Conservation (phyloP, 2,888 invertebrate genomes). For the Lobophora halterata region DNA sequence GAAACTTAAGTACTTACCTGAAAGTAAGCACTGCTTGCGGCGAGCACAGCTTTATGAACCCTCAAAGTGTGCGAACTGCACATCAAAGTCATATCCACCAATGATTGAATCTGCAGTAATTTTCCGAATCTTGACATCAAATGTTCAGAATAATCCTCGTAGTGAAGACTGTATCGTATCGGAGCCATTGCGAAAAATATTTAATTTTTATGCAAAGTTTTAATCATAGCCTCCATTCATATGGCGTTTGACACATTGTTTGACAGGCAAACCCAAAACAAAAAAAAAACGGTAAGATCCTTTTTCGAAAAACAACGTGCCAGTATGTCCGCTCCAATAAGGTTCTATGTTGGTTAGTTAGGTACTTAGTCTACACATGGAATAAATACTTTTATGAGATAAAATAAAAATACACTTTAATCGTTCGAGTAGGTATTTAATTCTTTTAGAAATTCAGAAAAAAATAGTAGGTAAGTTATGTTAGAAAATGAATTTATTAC, state of each 20-base stretch:
- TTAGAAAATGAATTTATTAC: conserved; percentile 78
- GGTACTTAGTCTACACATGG: too few species aligned
- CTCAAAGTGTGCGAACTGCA: conserved; percentile 87
- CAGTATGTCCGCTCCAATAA: background rate
- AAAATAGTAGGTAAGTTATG: conserved; percentile 67
- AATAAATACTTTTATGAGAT: conserved; percentile 4
- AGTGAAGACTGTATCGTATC: conserved; percentile 83
- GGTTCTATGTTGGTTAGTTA: background rate
- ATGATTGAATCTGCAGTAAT: conserved; percentile 85
- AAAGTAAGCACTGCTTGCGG: conserved; percentile 87
- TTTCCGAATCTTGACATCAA: conserved; percentile 85
- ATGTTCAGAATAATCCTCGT: conserved; percentile 86
- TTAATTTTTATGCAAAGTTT: conserved; percentile 22
- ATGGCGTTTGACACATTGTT: conserved; percentile 25
- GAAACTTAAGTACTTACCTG: too few species aligned
- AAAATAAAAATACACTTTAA: conserved; percentile 23
- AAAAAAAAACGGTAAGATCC: conserved; percentile 9
- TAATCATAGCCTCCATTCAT: conserved; percentile 21
- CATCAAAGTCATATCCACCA: conserved; percentile 88
- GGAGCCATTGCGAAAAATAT: conserved; percentile 60
- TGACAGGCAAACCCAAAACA: conserved; percentile 10
- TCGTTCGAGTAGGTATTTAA: conserved; percentile 65
- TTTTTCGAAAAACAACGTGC: conserved; percentile 8
- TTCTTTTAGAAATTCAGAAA: conserved; percentile 75
- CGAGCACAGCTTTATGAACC: conserved; percentile 87